Percentiles rank a stretch among this genome's conserved stretches.
These are phyloP conservation scores for Myrmecobius fasciatus DNA, from an alignment of 2,113 vertebrate genomes.

Conservation along the genomic window DNA sequence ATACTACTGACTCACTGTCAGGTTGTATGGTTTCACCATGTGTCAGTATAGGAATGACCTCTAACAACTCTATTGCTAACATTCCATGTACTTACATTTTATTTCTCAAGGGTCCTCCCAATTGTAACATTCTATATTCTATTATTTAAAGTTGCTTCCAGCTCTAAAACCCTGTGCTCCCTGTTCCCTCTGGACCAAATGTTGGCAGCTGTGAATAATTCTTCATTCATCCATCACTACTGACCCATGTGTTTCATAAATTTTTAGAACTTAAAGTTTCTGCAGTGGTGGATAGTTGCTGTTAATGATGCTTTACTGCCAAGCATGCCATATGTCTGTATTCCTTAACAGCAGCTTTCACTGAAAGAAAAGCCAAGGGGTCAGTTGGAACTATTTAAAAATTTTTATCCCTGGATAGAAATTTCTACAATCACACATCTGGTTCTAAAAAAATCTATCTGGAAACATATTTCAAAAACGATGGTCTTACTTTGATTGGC, in stretches of 20 bases:
- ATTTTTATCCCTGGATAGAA: background rate
- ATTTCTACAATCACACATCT: constrained; percentile 7
- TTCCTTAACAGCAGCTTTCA: constrained; percentile 41
- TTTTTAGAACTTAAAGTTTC: constrained; percentile 49
- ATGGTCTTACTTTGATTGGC: constrained; percentile 50
- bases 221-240: background rate
- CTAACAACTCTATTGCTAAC: background rate
- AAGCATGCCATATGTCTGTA: constrained; percentile 63
- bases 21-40: background rate
- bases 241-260: constrained; percentile 21
- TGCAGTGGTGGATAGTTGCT: constrained; percentile 60
- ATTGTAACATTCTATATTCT: background rate
- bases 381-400: constrained; percentile 14
- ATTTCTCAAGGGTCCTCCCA: background rate
- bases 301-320: constrained; percentile 66
- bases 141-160: background rate
- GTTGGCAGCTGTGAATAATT: background rate
- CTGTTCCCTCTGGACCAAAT: background rate
- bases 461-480: constrained; percentile 22
- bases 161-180: background rate
- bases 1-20: background rate
- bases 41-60: background rate
- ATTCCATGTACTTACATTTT: background rate
- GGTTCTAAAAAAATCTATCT: background rate
- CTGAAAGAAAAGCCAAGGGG: constrained; percentile 11